A percentile compares a stretch with the other conserved stretches of the same genome.
phyloP scores from a whole-genome alignment of 2,888 invertebrate genomes.

The Nymphalis c-album region DNA sequence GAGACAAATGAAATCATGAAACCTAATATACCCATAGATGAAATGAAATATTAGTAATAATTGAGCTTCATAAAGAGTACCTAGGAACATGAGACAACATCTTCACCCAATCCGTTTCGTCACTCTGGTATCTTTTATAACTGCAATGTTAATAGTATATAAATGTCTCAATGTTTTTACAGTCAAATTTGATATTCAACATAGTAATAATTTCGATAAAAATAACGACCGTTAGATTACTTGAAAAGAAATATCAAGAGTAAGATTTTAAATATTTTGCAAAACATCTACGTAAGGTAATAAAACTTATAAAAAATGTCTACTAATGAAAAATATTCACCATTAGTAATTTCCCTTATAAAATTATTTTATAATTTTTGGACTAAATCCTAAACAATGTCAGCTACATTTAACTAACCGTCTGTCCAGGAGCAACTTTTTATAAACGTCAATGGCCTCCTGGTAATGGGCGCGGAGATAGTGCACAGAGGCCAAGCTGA shows the following conservation, averaged over 20 bases:
- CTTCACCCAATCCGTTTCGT: slow-evolving; percentile 68
- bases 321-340: too few relatives aligned
- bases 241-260: too few relatives aligned
- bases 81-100: slow-evolving; percentile 53
- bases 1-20: background rate
- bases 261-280: background rate
- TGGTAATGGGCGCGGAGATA: slow-evolving; percentile 98
- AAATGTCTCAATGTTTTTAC: too few relatives aligned
- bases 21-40: background rate
- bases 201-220: too few relatives aligned
- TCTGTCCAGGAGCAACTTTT: slow-evolving; percentile 93
- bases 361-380: background rate
- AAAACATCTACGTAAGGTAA: background rate
- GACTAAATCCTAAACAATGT: too few relatives aligned
- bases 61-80: slow-evolving; percentile 37
- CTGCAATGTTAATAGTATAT: slow-evolving; percentile 49
- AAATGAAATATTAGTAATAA: background rate
- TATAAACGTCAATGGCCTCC: slow-evolving; percentile 99
- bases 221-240: too few relatives aligned
- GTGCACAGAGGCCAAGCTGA: slow-evolving; percentile 97
- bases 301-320: too few relatives aligned
- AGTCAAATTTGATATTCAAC: too few relatives aligned
- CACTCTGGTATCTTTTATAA: slow-evolving; percentile 66
- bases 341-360: too few relatives aligned
- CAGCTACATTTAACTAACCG: slow-evolving; percentile 80